These are phyloP conservation scores for Amphimedon queenslandica DNA, from an alignment of 37 sponge, comb jelly and placozoan species.

Conservation along the genomic window DNA sequence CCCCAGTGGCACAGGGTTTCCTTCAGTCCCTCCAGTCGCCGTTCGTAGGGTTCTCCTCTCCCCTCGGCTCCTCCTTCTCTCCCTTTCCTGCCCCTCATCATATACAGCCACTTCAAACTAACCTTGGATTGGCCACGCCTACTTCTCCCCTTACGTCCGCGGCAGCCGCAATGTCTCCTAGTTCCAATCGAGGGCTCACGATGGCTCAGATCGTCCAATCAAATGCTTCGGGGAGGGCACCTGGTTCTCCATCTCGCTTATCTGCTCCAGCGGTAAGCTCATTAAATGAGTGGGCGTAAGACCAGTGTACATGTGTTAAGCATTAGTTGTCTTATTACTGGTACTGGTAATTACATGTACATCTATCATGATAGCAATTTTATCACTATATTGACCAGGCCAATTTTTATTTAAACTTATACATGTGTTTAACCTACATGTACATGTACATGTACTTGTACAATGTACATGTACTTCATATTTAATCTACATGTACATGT, in stretches of 20 bases:
- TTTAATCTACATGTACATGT: not conserved
- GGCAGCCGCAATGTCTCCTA: constrained; percentile 15
- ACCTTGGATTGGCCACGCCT: constrained; percentile 12
- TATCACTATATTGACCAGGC: too few species aligned
- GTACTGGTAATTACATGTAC: too few species aligned
- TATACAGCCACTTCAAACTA: not conserved
- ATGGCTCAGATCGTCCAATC: not conserved
- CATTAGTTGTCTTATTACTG: too few species aligned
- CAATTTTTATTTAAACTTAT: too few species aligned
- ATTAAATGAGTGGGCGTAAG: too few species aligned
- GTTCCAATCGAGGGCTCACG: not conserved
- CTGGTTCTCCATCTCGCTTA: not conserved
- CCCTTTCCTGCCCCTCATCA: constrained; percentile 10
- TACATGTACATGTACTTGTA: too few species aligned
- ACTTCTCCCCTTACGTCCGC: constrained; percentile 35
- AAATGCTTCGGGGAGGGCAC: not conserved
- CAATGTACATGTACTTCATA: too few species aligned
- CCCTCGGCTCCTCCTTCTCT: constrained; percentile 59
- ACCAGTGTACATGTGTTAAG: too few species aligned
- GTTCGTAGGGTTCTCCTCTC: constrained; percentile 57
- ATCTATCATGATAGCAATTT: too few species aligned
- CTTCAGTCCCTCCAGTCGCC: constrained; percentile 60
- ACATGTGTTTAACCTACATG: too few species aligned
- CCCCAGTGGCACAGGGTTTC: constrained; percentile 78
- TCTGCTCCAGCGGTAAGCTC: not conserved